Evolutionary conservation across 2,113 vertebrate species (phyloP).

Genomic region (Pipa parva): DNA sequence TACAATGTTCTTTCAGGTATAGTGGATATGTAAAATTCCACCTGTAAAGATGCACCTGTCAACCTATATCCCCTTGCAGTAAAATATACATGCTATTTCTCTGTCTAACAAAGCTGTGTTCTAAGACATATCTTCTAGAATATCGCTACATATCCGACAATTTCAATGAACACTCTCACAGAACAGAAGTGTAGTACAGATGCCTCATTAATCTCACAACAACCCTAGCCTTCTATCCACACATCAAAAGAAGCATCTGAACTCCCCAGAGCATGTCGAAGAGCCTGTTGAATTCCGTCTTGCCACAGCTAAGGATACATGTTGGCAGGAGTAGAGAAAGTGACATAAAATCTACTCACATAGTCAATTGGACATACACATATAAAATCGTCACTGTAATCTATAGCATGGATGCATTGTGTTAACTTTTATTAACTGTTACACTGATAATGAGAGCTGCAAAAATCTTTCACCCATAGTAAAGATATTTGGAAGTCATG

Average conservation of each 20-base stretch:
- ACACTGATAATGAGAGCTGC: no score
- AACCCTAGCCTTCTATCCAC: constrained; percentile 3
- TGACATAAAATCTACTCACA: no score
- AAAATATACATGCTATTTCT: constrained; percentile 13
- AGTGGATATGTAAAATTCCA: constrained; percentile 19
- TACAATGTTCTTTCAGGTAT: constrained; percentile 19
- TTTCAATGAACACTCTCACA: neutral
- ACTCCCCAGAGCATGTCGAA: constrained; percentile 20
- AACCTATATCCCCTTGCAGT: neutral
- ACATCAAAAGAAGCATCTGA: constrained; percentile 22
- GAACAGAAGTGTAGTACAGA: constrained; percentile 22
- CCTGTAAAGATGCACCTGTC: constrained; percentile 15
- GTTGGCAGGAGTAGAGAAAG: neutral
- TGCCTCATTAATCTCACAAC: constrained; percentile 27
- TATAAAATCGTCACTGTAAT: no score
- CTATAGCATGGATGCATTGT: no score
- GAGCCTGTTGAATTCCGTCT: constrained; percentile 8
- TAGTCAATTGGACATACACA: no score
- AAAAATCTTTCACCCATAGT: no score
- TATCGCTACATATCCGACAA: neutral
- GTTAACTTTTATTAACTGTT: no score
- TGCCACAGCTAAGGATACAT: constrained; percentile 6
- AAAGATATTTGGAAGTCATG: no score
- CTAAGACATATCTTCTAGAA: neutral
- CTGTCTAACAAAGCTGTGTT: neutral